These are phyloP conservation scores for Agapornis roseicollis DNA, from an alignment of 2,113 vertebrate species.

Conservation along the genomic window DNA sequence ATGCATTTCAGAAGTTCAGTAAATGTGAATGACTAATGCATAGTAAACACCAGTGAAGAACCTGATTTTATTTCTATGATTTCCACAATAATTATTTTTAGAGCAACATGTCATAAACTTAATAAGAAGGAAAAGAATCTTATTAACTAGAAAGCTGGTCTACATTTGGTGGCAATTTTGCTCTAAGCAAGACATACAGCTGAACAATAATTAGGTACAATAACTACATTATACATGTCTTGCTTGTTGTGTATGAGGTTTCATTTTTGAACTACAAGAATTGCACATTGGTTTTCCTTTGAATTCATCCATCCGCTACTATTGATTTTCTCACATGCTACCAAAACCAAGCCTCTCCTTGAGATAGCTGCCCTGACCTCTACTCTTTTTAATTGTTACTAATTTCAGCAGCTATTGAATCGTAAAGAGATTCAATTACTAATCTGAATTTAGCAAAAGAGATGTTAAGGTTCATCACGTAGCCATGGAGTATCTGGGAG, in stretches of 20 bases:
- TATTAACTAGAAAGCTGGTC: constrained; percentile 57
- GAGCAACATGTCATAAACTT: constrained; percentile 50
- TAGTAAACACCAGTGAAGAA: not conserved
- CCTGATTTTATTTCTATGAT: not conserved
- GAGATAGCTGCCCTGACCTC: not conserved
- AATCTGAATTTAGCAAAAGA: not conserved
- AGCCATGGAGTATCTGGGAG: not conserved
- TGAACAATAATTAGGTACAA: constrained; percentile 48
- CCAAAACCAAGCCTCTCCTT: not conserved
- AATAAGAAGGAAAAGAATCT: constrained; percentile 48
- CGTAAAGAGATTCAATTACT: not conserved
- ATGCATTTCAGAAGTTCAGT: not conserved
- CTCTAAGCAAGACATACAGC: constrained; percentile 25
- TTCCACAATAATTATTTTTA: constrained; percentile 26
- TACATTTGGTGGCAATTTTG: constrained; percentile 53
- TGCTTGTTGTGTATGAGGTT: not conserved
- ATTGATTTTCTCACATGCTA: not conserved
- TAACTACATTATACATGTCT: constrained; percentile 50
- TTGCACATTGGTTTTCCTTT: not conserved
- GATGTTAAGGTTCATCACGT: not conserved
- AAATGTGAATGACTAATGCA: not conserved
- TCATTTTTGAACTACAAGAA: not conserved
- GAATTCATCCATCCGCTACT: not conserved
- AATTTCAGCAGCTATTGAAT: not conserved
- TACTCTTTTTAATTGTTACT: not conserved